phyloP scores from a whole-genome alignment of 2,113 vertebrate genomes.

The Seriola quinqueradiata region DNA sequence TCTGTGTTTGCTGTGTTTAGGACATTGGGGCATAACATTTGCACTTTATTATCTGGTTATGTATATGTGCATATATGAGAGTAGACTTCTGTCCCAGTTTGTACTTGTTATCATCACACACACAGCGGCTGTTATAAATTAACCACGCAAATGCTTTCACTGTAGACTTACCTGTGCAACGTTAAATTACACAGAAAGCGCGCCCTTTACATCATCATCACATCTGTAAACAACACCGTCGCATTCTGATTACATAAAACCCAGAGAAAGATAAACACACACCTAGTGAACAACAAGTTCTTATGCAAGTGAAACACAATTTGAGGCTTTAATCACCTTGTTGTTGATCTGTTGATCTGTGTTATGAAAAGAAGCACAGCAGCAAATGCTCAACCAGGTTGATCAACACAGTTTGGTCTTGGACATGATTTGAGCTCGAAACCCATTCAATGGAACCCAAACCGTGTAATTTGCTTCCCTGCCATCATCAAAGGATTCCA shows the following conservation, averaged over 20 bases:
- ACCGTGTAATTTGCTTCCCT: slow-evolving; percentile 41
- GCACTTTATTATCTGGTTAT: slow-evolving; percentile 14
- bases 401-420: slow-evolving; percentile 22
- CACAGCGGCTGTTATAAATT: not conserved
- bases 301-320: slow-evolving; percentile 33
- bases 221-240: slow-evolving; percentile 44
- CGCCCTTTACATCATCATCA: slow-evolving; percentile 22
- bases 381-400: slow-evolving; percentile 9
- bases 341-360: slow-evolving; percentile 31
- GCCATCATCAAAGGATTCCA: slow-evolving; percentile 26
- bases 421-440: slow-evolving; percentile 22
- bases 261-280: slow-evolving; percentile 10
- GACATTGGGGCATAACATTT: not conserved
- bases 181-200: slow-evolving; percentile 12
- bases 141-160: not conserved
- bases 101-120: not conserved
- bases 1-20: not conserved
- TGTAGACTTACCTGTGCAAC: slow-evolving; percentile 12
- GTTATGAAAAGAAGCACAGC: slow-evolving; percentile 1
- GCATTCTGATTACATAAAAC: slow-evolving; percentile 44
- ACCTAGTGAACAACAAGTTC: slow-evolving; percentile 20
- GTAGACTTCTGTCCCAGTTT: not conserved
- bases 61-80: not conserved
- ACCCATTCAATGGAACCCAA: slow-evolving; percentile 2
- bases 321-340: slow-evolving; percentile 39